A percentile compares a stretch with the other conserved stretches of the same genome.
Conservation (phyloP, 1,140 invertebrate species). For the Onthophagus taurus region DNA sequence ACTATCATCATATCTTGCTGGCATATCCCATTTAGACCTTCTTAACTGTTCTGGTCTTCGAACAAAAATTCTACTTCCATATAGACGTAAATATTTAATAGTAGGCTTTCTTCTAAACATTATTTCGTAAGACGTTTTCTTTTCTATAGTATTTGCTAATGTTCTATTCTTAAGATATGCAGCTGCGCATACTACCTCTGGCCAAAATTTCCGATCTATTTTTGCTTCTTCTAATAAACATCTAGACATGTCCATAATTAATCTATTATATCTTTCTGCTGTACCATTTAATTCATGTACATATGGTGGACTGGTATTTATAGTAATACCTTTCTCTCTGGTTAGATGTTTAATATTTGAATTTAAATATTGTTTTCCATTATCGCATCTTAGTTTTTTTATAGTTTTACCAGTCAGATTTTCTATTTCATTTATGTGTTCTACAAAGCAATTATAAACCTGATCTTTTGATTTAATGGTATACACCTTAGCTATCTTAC, state of each 20-base stretch:
- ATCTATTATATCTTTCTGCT: slow-evolving; percentile 34
- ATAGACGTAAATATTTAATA: slow-evolving; percentile 19
- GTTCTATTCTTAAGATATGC: slow-evolving; percentile 29
- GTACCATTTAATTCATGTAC: slow-evolving; percentile 35
- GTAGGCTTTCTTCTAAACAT: slow-evolving; percentile 17
- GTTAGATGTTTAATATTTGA: slow-evolving; percentile 15
- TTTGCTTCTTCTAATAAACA: slow-evolving; percentile 26
- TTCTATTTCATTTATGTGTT: slow-evolving; percentile 22
- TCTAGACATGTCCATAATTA: slow-evolving; percentile 19
- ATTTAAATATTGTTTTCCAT: slow-evolving; percentile 36
- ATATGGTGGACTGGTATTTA: slow-evolving; percentile 29
- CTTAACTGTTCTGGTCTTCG: slow-evolving; percentile 12
- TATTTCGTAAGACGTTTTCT: slow-evolving; percentile 20
- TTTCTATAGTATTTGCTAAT: neutral
- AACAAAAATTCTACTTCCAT: slow-evolving; percentile 20
- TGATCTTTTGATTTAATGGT: slow-evolving; percentile 32
- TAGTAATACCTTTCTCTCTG: slow-evolving; percentile 26
- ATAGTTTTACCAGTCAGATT: slow-evolving; percentile 29
- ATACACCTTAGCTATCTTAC: slow-evolving; percentile 8
- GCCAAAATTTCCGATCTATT: slow-evolving; percentile 31
- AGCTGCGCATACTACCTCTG: slow-evolving; percentile 24
- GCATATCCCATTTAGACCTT: slow-evolving; percentile 4
- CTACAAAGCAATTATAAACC: slow-evolving; percentile 21
- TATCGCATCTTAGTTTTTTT: slow-evolving; percentile 35
- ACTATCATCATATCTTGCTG: no score